A percentile compares a stretch with the other conserved stretches of the same genome.
Evolutionary conservation across 2,113 vertebrate species (phyloP).

Genomic region (Crotalus horridus): DNA sequence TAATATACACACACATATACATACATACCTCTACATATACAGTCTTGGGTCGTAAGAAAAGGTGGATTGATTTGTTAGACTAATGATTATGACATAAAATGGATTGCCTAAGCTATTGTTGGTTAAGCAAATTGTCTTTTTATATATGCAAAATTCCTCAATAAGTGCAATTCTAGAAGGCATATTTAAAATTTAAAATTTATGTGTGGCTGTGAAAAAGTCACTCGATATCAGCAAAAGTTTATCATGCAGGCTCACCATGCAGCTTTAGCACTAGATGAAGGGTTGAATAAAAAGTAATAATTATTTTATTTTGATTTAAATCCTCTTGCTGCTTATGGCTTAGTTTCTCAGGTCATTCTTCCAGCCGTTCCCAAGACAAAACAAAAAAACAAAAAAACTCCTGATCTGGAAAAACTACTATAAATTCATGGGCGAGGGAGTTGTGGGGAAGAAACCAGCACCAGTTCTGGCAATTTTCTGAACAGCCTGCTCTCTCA

Average conservation of each 20-base stretch:
- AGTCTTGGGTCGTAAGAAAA: neutral
- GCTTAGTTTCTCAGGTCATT: neutral
- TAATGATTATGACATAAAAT: neutral
- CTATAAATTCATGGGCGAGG: neutral
- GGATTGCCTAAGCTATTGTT: neutral
- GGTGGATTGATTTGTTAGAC: neutral
- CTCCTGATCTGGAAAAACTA: neutral
- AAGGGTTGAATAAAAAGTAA: neutral
- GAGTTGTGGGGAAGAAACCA: neutral
- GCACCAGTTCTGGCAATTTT: neutral
- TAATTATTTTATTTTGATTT: neutral
- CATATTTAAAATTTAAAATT: neutral
- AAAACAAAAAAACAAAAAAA: neutral
- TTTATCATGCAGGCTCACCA: neutral
- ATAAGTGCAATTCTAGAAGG: neutral
- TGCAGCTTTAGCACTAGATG: neutral
- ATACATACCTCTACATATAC: neutral
- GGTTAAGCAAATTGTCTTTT: neutral
- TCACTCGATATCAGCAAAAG: neutral
- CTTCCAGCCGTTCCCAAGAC: neutral
- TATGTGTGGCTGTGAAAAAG: neutral
- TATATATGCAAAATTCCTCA: neutral
- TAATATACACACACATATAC: neutral
- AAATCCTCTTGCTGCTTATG: neutral
- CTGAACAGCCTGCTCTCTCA: neutral